Evolutionary conservation across 2,888 invertebrate genomes (phyloP), one percentile per base, ranked within the genome.

Genomic region (Drosophila austrosaltans): DNA sequence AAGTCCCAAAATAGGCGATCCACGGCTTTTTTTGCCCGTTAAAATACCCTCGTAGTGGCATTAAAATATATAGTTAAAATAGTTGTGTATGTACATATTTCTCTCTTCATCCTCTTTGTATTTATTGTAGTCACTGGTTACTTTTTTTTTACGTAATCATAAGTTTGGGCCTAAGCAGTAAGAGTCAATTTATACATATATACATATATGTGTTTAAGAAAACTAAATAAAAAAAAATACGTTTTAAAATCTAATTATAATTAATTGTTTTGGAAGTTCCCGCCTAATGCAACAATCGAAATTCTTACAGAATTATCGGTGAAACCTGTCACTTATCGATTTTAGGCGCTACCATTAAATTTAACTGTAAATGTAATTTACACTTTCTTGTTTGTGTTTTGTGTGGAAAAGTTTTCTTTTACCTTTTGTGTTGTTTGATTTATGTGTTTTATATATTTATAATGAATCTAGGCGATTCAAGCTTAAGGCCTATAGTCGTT

Each of bases 1-100:
- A 82, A 95, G 96, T 79, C 97, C 97, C 0, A 96, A 96, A 93
- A 94, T 95, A 53, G 97, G 97, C 0, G 96, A 97, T 91, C 95
- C 96, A 25, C 94, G 95, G 77, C 94, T 96, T 92, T 97, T 97
- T 91, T 92, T 96, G 78, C 95, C 95, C 36, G 95, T 97, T 3
- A 95, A 93, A 69, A 95, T 96, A 70, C 53, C 66, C n/a, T 53
- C 67, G 32, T 71, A 72, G 57, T 44, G 10, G 58, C 28, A 10
- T 16, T 16, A 22, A 1, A 53, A 36, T 25, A 42, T n/a, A 10
- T 6, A 7, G 57, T 16, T 6, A 30, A 53, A 28, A n/a, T 48
- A 67, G 58, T 53, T 72, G 72, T 72, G 72, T 72, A 72, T 16
- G 72, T 72, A 72, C 67, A 66, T 62, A 62, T 28, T 28, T 30